phyloP scores from a whole-genome alignment of 2,888 invertebrate species.

The Helobdella robusta region DNA sequence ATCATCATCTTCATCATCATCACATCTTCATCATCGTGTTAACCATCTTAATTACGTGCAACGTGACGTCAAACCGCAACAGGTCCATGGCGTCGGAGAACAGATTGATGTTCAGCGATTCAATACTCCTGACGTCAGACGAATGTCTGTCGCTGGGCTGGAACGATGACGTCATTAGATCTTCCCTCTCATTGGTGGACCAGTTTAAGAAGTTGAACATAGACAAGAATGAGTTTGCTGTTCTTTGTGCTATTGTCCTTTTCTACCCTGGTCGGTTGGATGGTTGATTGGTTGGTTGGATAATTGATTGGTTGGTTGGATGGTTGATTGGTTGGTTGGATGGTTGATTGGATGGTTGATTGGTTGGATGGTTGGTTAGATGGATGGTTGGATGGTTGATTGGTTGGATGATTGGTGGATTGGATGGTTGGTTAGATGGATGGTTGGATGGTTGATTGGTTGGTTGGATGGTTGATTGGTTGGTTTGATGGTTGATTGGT shows the following conservation, averaged over 20 bases:
- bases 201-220: conserved; percentile 1
- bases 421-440: not conserved
- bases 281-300: not conserved
- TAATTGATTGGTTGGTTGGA: not conserved
- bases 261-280: conserved; percentile 17
- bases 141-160: conserved; percentile 15
- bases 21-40: too few relatives aligned
- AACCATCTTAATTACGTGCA: too few relatives aligned
- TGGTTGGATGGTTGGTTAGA: not conserved
- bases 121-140: conserved; percentile 13
- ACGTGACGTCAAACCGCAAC: not conserved
- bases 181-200: conserved; percentile 20
- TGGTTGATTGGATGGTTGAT: not conserved
- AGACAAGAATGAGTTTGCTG: conserved; percentile 19
- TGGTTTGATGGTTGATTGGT: too few relatives aligned
- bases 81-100: conserved; percentile 1
- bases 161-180: conserved; percentile 18
- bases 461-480: not conserved
- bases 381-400: not conserved
- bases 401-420: not conserved
- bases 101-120: conserved; percentile 9
- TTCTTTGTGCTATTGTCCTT: conserved; percentile 16
- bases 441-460: not conserved
- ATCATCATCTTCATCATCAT: too few relatives aligned
- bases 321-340: not conserved